These are phyloP conservation scores for Amblyjoppa proteus DNA, from an alignment of 2,888 invertebrate species.

Conservation along the genomic window DNA sequence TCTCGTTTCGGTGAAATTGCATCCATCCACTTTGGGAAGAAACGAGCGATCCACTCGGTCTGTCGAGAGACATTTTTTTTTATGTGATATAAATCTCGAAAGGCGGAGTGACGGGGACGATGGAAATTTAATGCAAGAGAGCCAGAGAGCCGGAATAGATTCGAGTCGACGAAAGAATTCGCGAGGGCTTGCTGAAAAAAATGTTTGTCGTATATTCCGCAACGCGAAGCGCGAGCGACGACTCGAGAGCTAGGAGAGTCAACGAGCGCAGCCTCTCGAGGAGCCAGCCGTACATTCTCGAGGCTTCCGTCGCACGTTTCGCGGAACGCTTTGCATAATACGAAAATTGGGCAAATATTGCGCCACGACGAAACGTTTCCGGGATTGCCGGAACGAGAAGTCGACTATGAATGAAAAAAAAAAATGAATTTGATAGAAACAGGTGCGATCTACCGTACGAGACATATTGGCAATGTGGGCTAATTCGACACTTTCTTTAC, in stretches of 20 bases:
- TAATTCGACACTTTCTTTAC: neutral
- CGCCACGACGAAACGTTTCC: slow-evolving; percentile 4
- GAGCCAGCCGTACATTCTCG: slow-evolving; percentile 18
- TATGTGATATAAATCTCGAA: slow-evolving; percentile 45
- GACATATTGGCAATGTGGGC: neutral
- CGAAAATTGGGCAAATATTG: slow-evolving; percentile 55
- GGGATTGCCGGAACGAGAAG: neutral
- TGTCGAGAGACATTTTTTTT: slow-evolving; percentile 4
- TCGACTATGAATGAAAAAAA: neutral
- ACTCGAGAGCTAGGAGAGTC: slow-evolving; percentile 19
- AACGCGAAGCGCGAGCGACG: slow-evolving; percentile 50
- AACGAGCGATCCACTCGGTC: neutral
- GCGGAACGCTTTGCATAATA: slow-evolving; percentile 40
- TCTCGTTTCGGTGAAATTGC: slow-evolving; percentile 12
- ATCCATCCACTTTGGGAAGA: slow-evolving; percentile 29
- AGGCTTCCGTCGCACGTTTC: slow-evolving; percentile 37
- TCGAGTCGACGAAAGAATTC: slow-evolving; percentile 56
- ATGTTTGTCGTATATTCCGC: slow-evolving; percentile 22
- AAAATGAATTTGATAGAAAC: neutral
- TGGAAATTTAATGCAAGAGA: slow-evolving; percentile 47
- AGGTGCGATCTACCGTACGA: neutral
- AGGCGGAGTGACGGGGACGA: slow-evolving; percentile 22
- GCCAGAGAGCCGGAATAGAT: slow-evolving; percentile 52
- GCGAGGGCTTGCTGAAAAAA: slow-evolving; percentile 14
- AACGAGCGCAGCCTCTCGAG: slow-evolving; percentile 39